Conservation (phyloP, 2,113 vertebrate genomes). For the Melanocharis versteri region DNA sequence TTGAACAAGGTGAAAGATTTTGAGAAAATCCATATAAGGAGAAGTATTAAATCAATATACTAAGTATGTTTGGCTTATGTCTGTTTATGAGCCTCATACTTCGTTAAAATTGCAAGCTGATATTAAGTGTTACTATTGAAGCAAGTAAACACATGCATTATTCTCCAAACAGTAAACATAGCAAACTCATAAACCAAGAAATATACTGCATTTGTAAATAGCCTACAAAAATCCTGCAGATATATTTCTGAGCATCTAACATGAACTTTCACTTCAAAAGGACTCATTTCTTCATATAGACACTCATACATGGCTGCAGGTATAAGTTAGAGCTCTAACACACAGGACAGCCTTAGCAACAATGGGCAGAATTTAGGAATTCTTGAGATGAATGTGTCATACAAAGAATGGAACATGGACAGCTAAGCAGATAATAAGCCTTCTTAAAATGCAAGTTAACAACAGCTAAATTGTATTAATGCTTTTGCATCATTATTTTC, state of each 20-base stretch:
- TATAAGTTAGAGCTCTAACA: not conserved
- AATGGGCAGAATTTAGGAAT: not conserved
- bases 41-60: not conserved
- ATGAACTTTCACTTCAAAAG: not conserved
- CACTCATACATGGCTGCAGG: fast-evolving
- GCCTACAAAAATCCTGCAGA: not conserved
- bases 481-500: not conserved
- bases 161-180: not conserved
- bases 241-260: not conserved
- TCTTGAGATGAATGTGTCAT: not conserved
- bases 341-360: not conserved
- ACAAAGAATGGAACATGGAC: not conserved
- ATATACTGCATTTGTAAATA: not conserved
- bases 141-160: not conserved
- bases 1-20: not conserved
- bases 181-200: not conserved
- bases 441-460: not conserved
- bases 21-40: not conserved
- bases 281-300: not conserved
- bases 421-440: not conserved
- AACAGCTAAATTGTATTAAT: not conserved
- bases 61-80: not conserved
- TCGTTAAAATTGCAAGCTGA: not conserved
- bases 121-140: not conserved
- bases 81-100: not conserved